Conservation (phyloP, 2,888 invertebrate species). For the Morpho achilles region DNA sequence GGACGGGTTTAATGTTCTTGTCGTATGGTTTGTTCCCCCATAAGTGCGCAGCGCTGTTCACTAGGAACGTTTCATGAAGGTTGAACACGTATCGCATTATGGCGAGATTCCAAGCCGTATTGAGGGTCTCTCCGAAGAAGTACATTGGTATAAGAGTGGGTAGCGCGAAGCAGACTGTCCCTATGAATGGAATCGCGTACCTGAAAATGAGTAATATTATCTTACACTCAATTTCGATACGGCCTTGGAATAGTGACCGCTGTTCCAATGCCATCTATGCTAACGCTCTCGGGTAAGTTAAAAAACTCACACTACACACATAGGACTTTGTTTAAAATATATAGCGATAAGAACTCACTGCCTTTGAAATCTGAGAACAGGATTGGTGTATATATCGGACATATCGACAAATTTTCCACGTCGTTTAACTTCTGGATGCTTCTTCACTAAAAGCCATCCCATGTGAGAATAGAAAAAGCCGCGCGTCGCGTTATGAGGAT, state of each 20-base stretch:
- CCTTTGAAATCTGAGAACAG: conserved; percentile 85
- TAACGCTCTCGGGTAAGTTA: too few relatives aligned
- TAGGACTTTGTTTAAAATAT: too few relatives aligned
- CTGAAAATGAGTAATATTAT: conserved; percentile 37
- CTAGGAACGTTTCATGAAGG: conserved; percentile 51
- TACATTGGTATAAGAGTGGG: conserved; percentile 64
- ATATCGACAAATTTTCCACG: too few relatives aligned
- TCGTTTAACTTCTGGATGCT: conserved; percentile 87
- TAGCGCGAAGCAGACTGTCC: conserved; percentile 71
- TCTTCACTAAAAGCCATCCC: conserved; percentile 88
- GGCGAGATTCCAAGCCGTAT: conserved; percentile 48
- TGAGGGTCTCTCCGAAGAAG: conserved; percentile 75
- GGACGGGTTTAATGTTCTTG: conserved; percentile 37
- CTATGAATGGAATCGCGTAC: conserved; percentile 80
- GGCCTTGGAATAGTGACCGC: too few relatives aligned
- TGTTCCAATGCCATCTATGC: too few relatives aligned
- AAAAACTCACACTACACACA: too few relatives aligned
- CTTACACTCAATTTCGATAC: too few relatives aligned
- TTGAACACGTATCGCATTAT: conserved; percentile 73
- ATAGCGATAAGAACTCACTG: too few relatives aligned
- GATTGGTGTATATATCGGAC: too few relatives aligned
- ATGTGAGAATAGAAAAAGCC: conserved; percentile 92
- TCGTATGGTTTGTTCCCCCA: conserved; percentile 65
- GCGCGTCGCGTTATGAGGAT: conserved; percentile 85
- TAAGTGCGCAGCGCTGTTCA: background rate